Percentiles rank a stretch among this genome's conserved stretches.
Conservation (phyloP, 2,888 invertebrate genomes). For the Hirtodrosophila duncani region DNA sequence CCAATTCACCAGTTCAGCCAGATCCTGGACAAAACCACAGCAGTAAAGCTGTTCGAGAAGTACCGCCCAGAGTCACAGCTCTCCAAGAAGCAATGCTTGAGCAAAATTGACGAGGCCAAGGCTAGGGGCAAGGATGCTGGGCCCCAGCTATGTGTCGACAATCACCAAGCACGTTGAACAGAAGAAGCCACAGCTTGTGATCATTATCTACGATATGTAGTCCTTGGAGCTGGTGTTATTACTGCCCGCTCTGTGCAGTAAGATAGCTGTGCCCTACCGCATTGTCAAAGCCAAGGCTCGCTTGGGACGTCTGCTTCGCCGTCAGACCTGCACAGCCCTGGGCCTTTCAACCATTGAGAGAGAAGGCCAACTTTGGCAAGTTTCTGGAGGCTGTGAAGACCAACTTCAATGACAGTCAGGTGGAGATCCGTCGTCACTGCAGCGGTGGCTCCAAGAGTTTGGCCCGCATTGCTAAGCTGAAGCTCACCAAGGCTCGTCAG, state of each 20-base stretch:
- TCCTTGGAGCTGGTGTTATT: conserved; percentile 98
- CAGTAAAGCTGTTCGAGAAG: conserved; percentile 97
- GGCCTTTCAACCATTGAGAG: conserved; percentile 93
- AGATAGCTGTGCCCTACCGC: conserved; percentile 99
- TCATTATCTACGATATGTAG: conserved; percentile 99
- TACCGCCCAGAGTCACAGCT: conserved; percentile 96
- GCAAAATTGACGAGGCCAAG: conserved; percentile 92
- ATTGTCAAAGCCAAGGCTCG: conserved; percentile 99
- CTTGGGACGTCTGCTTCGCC: conserved; percentile 94
- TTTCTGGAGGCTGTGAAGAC: conserved; percentile 96
- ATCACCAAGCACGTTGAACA: conserved; percentile 96
- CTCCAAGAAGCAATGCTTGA: conserved; percentile 94
- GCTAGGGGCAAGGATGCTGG: conserved; percentile 93
- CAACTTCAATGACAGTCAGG: conserved; percentile 99
- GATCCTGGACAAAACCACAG: no score
- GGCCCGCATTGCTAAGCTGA: conserved; percentile 95
- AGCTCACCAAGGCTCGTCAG: conserved; percentile 97
- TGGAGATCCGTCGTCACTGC: conserved; percentile 99
- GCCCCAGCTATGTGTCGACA: conserved; percentile 92
- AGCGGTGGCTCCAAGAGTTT: conserved; percentile 99
- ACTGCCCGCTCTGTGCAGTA: conserved; percentile 98
- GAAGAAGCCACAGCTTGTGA: conserved; percentile 98
- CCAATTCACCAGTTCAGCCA: no score
- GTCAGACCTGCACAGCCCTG: conserved; percentile 95
- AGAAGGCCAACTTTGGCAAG: conserved; percentile 92